Conservation (phyloP, 2,888 invertebrate species). For the Ennomos quercinarius region DNA sequence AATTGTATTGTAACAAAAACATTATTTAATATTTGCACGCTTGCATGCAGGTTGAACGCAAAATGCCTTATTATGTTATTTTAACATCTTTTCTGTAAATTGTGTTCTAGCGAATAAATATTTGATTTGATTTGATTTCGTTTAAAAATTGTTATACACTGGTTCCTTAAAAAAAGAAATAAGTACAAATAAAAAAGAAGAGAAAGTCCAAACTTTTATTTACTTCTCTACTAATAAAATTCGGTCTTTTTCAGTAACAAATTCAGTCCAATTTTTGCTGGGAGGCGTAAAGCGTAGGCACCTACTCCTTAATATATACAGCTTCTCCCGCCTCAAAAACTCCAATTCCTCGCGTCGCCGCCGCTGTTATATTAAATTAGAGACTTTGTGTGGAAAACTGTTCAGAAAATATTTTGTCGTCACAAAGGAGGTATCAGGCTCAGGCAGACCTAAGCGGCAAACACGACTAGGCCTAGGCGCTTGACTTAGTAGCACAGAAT, state of each 20-base stretch:
- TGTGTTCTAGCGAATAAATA: too few relatives aligned
- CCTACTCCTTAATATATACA: slow-evolving; percentile 47
- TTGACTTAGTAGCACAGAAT: too few relatives aligned
- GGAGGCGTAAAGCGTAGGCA: slow-evolving; percentile 14
- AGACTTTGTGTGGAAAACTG: slow-evolving; percentile 83
- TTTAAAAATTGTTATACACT: too few relatives aligned
- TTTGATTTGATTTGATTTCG: too few relatives aligned
- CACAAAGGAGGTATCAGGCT: slow-evolving; percentile 78
- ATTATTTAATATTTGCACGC: too few relatives aligned
- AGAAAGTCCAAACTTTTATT: too few relatives aligned
- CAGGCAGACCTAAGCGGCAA: slow-evolving; percentile 3
- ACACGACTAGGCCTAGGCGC: not conserved
- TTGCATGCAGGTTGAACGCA: too few relatives aligned
- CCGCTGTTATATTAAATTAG: slow-evolving; percentile 73
- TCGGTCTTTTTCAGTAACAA: slow-evolving; percentile 7
- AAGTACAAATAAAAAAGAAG: too few relatives aligned
- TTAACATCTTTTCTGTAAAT: too few relatives aligned
- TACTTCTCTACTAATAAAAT: not conserved
- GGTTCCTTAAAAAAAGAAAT: too few relatives aligned
- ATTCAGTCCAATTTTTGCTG: slow-evolving; percentile 9
- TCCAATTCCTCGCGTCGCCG: slow-evolving; percentile 34
- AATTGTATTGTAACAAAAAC: too few relatives aligned
- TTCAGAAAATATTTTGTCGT: slow-evolving; percentile 83
- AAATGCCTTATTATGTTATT: too few relatives aligned
- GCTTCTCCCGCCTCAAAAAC: slow-evolving; percentile 44